Conservation (phyloP, 2,113 vertebrate species). For the Myiopsitta monachus region DNA sequence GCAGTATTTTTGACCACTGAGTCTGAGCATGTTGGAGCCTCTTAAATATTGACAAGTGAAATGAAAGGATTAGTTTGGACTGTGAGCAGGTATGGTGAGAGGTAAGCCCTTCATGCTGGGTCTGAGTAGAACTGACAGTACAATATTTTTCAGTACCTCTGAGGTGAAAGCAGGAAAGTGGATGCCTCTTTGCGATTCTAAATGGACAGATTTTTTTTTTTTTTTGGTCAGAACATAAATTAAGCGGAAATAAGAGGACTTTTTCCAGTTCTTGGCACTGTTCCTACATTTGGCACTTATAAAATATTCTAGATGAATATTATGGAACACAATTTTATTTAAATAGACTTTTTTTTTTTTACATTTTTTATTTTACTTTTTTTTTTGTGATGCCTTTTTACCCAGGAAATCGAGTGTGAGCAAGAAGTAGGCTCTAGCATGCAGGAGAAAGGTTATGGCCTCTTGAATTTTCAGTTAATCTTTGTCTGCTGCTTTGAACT, state of each 20-base stretch:
- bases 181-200: neutral
- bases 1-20: neutral
- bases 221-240: neutral
- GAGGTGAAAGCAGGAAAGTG: neutral
- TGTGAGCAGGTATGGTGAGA: neutral
- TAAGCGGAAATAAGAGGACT: neutral
- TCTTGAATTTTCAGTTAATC: neutral
- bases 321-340: neutral
- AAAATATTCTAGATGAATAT: neutral
- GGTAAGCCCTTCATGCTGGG: neutral
- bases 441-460: neutral
- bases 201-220: neutral
- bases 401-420: neutral
- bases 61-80: neutral
- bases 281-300: neutral
- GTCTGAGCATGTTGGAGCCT: neutral
- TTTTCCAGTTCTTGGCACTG: neutral
- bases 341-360: neutral
- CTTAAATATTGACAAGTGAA: neutral
- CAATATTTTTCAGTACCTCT: neutral
- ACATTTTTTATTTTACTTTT: neutral
- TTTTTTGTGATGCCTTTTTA: neutral
- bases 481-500: neutral
- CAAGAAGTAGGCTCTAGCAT: neutral
- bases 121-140: neutral